Evolutionary conservation across 35 echinoderm and acorn worm species (phyloP).

Genomic region (Apostichopus californicus): DNA sequence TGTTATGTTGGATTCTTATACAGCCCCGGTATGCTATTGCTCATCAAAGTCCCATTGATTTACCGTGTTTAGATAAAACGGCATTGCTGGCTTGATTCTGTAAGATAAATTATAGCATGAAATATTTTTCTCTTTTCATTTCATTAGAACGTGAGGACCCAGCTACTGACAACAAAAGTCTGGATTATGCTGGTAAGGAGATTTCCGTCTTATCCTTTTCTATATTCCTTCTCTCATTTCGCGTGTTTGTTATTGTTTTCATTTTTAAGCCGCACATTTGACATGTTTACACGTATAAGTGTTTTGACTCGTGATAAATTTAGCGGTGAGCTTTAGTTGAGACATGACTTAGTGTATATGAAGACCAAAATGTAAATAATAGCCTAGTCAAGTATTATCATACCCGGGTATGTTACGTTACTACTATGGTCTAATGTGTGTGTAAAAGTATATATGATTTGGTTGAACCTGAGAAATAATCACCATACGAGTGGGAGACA

Average conservation of each 20-base stretch:
- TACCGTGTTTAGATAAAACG: constrained; percentile 28
- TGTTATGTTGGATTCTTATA: background rate
- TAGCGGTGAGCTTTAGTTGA: background rate
- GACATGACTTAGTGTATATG: too few relatives aligned
- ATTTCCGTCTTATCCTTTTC: background rate
- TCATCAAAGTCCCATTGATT: constrained; percentile 48
- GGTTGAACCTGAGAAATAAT: too few relatives aligned
- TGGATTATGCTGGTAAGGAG: constrained; percentile 74
- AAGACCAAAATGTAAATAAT: too few relatives aligned
- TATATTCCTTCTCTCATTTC: background rate
- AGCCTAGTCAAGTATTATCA: too few relatives aligned
- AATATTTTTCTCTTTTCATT: constrained; percentile 18
- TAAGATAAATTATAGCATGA: constrained; percentile 22
- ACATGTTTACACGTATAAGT: background rate
- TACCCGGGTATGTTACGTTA: too few relatives aligned
- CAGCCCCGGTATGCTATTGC: background rate
- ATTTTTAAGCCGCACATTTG: background rate
- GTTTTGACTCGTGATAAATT: too few relatives aligned
- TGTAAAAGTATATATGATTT: too few relatives aligned
- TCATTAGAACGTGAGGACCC: constrained; percentile 75
- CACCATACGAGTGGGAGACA: too few relatives aligned
- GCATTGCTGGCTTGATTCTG: background rate
- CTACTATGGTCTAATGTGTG: too few relatives aligned
- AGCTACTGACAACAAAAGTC: constrained; percentile 79
- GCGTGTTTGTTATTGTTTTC: background rate